Conservation (phyloP, 2,797 vertebrate genomes). For the Malurus leucopterus region DNA sequence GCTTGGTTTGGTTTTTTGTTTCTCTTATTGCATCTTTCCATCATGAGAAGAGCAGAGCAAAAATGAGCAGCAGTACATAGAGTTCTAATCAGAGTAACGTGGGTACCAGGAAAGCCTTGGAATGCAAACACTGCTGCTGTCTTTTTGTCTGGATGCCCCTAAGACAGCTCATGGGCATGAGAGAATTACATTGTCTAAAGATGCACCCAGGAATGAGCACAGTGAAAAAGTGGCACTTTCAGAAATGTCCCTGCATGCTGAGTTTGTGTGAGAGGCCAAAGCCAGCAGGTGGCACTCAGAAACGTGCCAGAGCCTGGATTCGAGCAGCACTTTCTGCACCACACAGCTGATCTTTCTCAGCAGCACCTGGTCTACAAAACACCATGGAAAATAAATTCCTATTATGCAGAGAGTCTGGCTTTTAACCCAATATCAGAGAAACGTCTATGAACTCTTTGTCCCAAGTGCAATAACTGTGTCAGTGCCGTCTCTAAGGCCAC, state of each 20-base stretch:
- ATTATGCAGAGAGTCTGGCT: background rate
- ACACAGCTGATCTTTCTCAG: background rate
- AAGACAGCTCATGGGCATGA: background rate
- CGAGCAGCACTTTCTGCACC: background rate
- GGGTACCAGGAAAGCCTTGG: background rate
- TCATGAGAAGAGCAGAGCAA: background rate
- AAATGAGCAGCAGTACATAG: background rate
- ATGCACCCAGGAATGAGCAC: background rate
- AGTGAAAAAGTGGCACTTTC: background rate
- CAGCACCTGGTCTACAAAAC: background rate
- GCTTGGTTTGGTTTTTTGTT: background rate
- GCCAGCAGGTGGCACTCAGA: constrained; percentile 35
- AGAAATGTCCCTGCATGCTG: rapidly evolving
- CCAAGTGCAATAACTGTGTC: background rate
- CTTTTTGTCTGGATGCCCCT: background rate
- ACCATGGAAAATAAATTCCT: background rate
- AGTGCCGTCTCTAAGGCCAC: background rate
- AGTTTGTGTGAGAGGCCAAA: background rate
- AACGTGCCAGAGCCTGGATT: background rate
- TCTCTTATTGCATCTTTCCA: background rate
- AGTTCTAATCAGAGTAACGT: background rate
- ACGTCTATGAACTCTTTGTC: background rate
- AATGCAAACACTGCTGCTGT: background rate
- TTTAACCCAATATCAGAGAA: background rate
- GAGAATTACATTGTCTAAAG: background rate